Evolutionary conservation across 2,113 vertebrate species (phyloP).

Genomic region (Oenanthe oenanthe): DNA sequence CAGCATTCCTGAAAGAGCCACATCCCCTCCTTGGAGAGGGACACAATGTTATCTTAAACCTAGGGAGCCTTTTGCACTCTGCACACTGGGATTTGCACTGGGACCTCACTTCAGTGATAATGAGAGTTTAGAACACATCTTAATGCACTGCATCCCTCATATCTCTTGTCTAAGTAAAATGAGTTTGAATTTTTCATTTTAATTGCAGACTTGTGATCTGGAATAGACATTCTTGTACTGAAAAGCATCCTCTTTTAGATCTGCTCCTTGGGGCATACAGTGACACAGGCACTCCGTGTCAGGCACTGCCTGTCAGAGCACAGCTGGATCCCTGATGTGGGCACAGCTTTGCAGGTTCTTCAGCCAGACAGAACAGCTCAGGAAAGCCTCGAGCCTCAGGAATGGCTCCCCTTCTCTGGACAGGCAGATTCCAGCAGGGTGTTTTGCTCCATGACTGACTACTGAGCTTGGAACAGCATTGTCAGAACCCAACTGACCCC

Average conservation of each 20-base stretch:
- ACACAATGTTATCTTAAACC: neutral
- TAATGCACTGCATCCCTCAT: neutral
- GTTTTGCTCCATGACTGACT: neutral
- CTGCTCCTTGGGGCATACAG: neutral
- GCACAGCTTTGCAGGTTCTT: fast-evolving
- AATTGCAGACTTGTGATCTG: neutral
- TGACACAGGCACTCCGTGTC: fast-evolving
- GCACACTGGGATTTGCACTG: neutral
- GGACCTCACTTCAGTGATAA: neutral
- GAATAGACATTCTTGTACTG: slow-evolving; percentile 3
- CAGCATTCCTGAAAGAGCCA: neutral
- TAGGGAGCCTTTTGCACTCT: neutral
- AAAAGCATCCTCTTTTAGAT: neutral
- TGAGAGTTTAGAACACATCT: neutral
- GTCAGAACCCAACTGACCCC: fast-evolving
- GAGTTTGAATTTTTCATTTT: slow-evolving; percentile 54
- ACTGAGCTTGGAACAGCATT: neutral
- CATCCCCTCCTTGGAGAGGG: neutral
- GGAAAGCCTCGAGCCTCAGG: neutral
- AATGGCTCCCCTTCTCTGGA: neutral
- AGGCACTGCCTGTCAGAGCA: neutral
- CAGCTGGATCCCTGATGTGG: fast-evolving
- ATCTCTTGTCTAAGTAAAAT: slow-evolving; percentile 14
- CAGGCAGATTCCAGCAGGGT: neutral
- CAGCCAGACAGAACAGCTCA: neutral